These are phyloP conservation scores for Pitta sordida DNA, from an alignment of 2,113 vertebrate genomes.

Conservation along the genomic window DNA sequence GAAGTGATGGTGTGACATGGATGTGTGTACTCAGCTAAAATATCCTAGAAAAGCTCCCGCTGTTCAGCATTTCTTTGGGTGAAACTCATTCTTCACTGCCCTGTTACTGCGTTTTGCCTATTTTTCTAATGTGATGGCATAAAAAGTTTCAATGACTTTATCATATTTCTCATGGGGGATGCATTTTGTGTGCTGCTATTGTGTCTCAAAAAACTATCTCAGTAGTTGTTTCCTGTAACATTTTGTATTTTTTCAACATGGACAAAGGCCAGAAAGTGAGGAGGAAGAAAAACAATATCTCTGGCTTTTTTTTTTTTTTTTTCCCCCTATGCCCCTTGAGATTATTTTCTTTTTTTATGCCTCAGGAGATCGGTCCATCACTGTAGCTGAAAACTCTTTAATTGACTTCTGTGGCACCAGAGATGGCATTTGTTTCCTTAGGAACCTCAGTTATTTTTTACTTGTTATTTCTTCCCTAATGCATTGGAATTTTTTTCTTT, in stretches of 20 bases:
- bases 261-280: background rate
- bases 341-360: background rate
- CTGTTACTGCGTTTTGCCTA: background rate
- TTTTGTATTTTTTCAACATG: background rate
- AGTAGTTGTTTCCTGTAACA: background rate
- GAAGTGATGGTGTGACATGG: constrained; percentile 58
- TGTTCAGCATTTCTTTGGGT: constrained; percentile 18
- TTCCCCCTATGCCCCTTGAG: background rate
- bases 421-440: background rate
- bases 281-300: background rate
- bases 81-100: background rate
- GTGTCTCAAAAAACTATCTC: background rate
- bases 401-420: background rate
- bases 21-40: constrained; percentile 38
- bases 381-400: background rate
- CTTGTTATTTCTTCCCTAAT: background rate
- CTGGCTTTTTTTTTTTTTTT: background rate
- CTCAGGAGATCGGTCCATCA: background rate
- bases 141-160: background rate
- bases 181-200: background rate
- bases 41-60: constrained; percentile 17
- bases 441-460: background rate
- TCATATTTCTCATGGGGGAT: background rate
- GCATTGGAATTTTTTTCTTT: background rate
- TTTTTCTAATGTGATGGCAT: background rate